Base-by-base conservation (phyloP, 1,140 invertebrate genomes). In the Heliothis virescens region DNA sequence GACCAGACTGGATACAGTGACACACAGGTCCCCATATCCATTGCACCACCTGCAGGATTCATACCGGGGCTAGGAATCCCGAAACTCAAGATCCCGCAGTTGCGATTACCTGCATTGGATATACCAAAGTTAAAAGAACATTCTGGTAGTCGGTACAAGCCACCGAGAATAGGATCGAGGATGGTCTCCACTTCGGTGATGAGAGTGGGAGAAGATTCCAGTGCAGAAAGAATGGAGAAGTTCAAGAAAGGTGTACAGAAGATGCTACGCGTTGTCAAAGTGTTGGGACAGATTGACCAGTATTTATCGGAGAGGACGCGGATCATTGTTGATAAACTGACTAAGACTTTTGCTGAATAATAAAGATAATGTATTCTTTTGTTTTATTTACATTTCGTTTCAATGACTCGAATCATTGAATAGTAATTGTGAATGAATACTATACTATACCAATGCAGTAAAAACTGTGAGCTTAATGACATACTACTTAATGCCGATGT, bases 231-330 rank as follows among this genome's bases (percentile, higher is more conserved):
- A 62, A 92, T 93, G 90, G 92, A 93, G 75, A 90, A 86, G n/a
- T 92, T 94, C 34, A 94, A 92, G 72, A 94, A 93, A 73, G 91
- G 91, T 9, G 87, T 94, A 3, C 90, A 94, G 71, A 93, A 92
- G 72, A 86, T 94, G 87, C 72, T 94, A 1, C 90, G 91, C 29
- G 83, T 94, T 12, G 93, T 94, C 0, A 94, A 94, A 82, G 89
- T 94, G 7, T 71, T 94, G 11, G 89, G 90, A 2, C 84, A 92
- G 78, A 88, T 94, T 47, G 92, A 94, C 69, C 89, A 90, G 47
- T 94, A 94, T 71, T 67, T 94, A 59, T 93, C 93, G 7, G 92
- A 94, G 57, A 89, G 93, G 55, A 94, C 90, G 52, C 82, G 92
- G 16, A 92, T 92, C 71, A 65, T 94, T 26, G 83, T 94, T 11